phyloP scores from a whole-genome alignment of 2,888 invertebrate genomes.

The Dolomedes plantarius region DNA sequence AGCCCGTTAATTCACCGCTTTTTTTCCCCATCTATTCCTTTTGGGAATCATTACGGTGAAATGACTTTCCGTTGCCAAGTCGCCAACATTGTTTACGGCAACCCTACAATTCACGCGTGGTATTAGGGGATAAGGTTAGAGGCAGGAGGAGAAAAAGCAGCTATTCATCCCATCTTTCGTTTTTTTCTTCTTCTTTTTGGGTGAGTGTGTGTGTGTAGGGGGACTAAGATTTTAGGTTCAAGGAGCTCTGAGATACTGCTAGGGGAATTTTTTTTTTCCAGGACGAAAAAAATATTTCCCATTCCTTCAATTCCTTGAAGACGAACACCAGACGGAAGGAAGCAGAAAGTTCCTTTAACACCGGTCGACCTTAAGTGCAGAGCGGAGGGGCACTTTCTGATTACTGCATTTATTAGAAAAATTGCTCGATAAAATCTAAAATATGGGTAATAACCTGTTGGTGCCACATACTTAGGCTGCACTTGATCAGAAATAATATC shows the following conservation, averaged over 20 bases:
- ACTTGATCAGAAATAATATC: too few species aligned
- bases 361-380: too few species aligned
- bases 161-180: neutral
- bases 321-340: too few species aligned
- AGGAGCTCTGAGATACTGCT: neutral
- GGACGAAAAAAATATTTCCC: neutral
- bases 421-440: too few species aligned
- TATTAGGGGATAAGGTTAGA: constrained; percentile 9
- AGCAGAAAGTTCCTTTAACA: too few species aligned
- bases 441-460: too few species aligned
- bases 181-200: neutral
- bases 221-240: neutral
- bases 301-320: neutral
- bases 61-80: neutral
- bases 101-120: constrained; percentile 15
- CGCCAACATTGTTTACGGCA: neutral
- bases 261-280: neutral
- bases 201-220: too few species aligned
- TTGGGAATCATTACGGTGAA: neutral
- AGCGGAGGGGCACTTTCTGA: too few species aligned
- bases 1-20: neutral
- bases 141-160: neutral
- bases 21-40: neutral
- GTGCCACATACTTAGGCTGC: too few species aligned
- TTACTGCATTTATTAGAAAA: too few species aligned